phyloP scores from a whole-genome alignment of 1,140 invertebrate genomes.

The Heliothis subflexa region DNA sequence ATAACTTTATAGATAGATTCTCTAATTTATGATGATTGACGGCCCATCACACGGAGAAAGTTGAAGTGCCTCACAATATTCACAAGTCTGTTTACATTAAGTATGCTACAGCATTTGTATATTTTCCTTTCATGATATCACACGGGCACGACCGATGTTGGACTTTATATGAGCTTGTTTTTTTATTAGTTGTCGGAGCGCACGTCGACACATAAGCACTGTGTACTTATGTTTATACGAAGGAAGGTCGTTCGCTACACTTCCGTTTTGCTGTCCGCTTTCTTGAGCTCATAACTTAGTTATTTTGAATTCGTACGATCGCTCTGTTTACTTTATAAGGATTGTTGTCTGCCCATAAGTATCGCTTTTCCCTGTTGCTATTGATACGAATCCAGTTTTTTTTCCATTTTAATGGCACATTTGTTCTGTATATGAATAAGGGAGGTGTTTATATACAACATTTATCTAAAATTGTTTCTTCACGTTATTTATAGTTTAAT shows the following conservation, averaged over 20 bases:
- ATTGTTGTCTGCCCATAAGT: constrained; percentile 40
- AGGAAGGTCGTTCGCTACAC: constrained; percentile 53
- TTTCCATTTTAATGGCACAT: constrained; percentile 32
- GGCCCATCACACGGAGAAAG: constrained; percentile 81
- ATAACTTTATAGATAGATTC: too few relatives aligned
- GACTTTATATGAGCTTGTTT: constrained; percentile 32
- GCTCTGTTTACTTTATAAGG: constrained; percentile 46
- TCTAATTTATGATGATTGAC: constrained; percentile 76
- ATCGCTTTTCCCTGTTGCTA: constrained; percentile 45
- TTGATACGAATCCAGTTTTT: constrained; percentile 35
- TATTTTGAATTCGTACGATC: constrained; percentile 51
- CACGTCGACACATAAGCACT: constrained; percentile 24
- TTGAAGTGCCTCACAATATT: constrained; percentile 75
- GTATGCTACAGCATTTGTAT: constrained; percentile 55
- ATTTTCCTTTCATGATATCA: constrained; percentile 54
- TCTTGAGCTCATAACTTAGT: constrained; percentile 56
- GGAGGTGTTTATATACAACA: constrained; percentile 18
- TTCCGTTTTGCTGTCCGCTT: constrained; percentile 59
- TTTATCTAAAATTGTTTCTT: constrained; percentile 34
- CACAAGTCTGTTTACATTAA: constrained; percentile 73
- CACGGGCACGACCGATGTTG: constrained; percentile 9
- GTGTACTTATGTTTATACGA: constrained; percentile 32
- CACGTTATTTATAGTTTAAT: constrained; percentile 13
- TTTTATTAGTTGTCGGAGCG: constrained; percentile 25
- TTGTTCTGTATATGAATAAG: constrained; percentile 12